A percentile compares a stretch with the other conserved stretches of the same genome.
Conservation (phyloP, 2,888 invertebrate species). For the Dicyrtomina minuta region DNA sequence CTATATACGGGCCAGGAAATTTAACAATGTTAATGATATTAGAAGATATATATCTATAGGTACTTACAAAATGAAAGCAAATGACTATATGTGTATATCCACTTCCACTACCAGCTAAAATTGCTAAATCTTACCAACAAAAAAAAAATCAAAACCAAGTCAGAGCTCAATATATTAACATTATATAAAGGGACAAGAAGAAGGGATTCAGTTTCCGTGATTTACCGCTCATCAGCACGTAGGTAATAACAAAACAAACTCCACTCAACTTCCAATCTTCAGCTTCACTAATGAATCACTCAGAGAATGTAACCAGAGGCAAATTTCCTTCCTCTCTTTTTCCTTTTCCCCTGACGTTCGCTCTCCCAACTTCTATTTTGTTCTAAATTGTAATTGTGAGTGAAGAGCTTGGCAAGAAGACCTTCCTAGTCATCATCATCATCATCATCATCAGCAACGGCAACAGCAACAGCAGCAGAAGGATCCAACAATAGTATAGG, state of each 20-base stretch:
- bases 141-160: no score
- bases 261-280: constrained; percentile 44
- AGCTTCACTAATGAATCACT: constrained; percentile 45
- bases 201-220: constrained; percentile 36
- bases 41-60: neutral
- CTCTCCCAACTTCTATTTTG: constrained; percentile 15
- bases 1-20: no score
- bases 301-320: constrained; percentile 28
- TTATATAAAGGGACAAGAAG: constrained; percentile 15
- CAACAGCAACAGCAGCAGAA: no score
- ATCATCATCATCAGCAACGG: neutral
- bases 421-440: no score
- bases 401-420: neutral
- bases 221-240: constrained; percentile 45
- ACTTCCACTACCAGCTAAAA: no score
- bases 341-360: no score
- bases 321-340: constrained; percentile 30
- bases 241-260: constrained; percentile 42
- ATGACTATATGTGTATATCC: no score
- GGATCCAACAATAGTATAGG: no score
- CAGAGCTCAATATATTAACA: constrained; percentile 27
- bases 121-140: no score
- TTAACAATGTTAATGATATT: no score
- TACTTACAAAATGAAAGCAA: no score
- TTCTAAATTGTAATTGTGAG: constrained; percentile 22